These are phyloP conservation scores for Drosophila sp. DNA, from an alignment of 1,140 invertebrate species.

Conservation along the genomic window DNA sequence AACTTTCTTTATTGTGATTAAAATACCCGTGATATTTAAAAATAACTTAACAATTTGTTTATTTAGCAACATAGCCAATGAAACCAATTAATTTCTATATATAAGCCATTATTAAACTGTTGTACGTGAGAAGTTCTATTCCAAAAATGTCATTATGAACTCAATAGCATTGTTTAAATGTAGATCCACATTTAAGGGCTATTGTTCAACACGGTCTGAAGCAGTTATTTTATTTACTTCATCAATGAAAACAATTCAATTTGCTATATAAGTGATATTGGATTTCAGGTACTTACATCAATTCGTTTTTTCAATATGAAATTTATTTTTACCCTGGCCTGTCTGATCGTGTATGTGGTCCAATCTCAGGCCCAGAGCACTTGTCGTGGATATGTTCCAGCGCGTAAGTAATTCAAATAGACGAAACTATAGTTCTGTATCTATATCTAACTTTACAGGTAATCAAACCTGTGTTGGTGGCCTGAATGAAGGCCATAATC, in stretches of 20 bases:
- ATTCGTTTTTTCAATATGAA: background rate
- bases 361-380: conserved; percentile 1
- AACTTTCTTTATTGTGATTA: no score
- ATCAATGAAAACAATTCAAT: no score
- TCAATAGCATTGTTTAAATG: background rate
- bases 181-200: background rate
- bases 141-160: background rate
- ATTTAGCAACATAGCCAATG: no score
- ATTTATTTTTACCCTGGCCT: no score
- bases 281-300: no score
- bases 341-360: no score
- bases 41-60: no score
- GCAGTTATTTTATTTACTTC: background rate
- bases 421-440: background rate
- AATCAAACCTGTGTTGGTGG: background rate
- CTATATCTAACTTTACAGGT: background rate
- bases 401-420: background rate
- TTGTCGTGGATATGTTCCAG: conserved; percentile 1
- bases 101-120: background rate
- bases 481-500: background rate
- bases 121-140: background rate
- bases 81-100: no score
- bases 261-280: no score
- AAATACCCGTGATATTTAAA: no score
- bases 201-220: background rate